Conservation (phyloP, 2,888 invertebrate genomes). For the Catonia carolina region DNA sequence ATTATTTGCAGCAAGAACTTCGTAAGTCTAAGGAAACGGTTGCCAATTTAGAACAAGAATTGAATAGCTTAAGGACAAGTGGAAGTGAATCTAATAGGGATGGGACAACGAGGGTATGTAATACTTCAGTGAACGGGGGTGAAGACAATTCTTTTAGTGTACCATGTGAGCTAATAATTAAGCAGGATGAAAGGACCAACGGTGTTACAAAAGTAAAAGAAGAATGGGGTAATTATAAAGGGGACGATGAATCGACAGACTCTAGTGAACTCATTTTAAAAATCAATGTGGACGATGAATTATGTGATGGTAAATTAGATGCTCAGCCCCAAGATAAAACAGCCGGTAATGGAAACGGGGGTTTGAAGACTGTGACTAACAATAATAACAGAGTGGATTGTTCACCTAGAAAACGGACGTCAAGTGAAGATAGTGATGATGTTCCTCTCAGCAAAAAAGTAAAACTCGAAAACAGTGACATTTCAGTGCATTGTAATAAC, state of each 20-base stretch:
- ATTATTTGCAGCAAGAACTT: constrained; percentile 88
- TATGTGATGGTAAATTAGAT: constrained; percentile 40
- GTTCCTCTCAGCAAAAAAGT: constrained; percentile 57
- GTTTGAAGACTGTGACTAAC: not conserved
- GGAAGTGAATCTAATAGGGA: constrained; percentile 12
- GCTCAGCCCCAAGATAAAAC: constrained; percentile 4
- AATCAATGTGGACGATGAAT: constrained; percentile 43
- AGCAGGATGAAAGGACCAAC: constrained; percentile 5
- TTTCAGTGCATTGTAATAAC: constrained; percentile 67
- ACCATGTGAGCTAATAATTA: constrained; percentile 10
- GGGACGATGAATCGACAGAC: constrained; percentile 41
- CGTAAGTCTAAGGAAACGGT: constrained; percentile 70
- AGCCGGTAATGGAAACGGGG: not conserved
- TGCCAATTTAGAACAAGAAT: constrained; percentile 54
- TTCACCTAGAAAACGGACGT: constrained; percentile 39
- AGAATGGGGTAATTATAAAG: constrained; percentile 10
- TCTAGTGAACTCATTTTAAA: constrained; percentile 44
- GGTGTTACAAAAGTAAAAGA: not conserved
- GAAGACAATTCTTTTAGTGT: not conserved
- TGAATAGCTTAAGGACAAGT: constrained; percentile 14
- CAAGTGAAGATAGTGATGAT: constrained; percentile 47
- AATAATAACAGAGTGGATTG: constrained; percentile 35
- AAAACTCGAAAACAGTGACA: constrained; percentile 57
- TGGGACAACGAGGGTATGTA: not conserved
- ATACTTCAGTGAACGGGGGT: not conserved